Base-by-base conservation (phyloP, 2,888 invertebrate species). In the Nephrocerus scutellatus region DNA sequence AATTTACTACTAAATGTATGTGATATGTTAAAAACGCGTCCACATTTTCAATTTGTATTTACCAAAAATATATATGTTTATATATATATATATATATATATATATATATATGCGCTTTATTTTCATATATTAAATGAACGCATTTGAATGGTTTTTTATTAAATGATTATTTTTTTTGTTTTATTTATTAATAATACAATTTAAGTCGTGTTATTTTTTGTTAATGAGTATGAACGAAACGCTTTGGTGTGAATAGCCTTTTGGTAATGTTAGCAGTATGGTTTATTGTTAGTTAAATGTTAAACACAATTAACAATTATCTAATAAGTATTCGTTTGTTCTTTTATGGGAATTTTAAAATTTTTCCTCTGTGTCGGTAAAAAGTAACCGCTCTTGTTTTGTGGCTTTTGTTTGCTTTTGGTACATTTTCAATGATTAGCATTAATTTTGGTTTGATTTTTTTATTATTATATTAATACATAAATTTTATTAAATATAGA, bases 121-220 rank as follows among this genome's bases (percentile, higher is more conserved):
- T 19, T 41, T 36, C 33, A 31, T 25, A 31, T 31, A 31, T 37
- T 37, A 37, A 37, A 37, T 30, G 25, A 37, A 25, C 25, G 37
- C 30, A 25, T 30, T 31, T n/a, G 23, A 37, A 24, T 20, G 19
- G 13, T 39, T 44, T 42, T 40, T 35, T 40, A 13, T 30, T 36
- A 22, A 30, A 29, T 37, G 21, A 33, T 39, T 47, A 40, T 47
- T 50, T 51, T 46, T 55, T 54, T 47, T 47, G 38, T 29, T 13
- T 14, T 16, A 16, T 30, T 9, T 12, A 13, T 4, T 3, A 12
- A 5, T 28, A 10, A 28, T 28, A 15, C 10, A 28, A 28, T 15
- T 29, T 14, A 29, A 29, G 14, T 29, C 10, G 15, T 14, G 13
- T n/a, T 14, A 29, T 29, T 29, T 29, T 6, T 14, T n/a, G n/a